phyloP scores from a whole-genome alignment of 2,888 invertebrate genomes.

The Oscheius myriophilus region DNA sequence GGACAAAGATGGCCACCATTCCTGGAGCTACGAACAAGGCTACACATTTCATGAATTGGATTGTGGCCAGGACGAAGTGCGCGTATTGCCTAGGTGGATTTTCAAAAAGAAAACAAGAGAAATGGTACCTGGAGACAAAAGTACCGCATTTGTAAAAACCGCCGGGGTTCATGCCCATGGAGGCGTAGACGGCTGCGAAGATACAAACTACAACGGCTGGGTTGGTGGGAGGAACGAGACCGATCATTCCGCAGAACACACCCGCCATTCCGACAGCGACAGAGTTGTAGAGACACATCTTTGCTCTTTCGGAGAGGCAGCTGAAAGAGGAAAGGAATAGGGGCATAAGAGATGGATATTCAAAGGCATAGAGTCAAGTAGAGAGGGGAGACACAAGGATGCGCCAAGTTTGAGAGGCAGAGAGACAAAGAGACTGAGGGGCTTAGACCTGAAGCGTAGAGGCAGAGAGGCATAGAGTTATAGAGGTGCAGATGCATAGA shows the following conservation, averaged over 20 bases:
- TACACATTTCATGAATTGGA: slow-evolving; percentile 59
- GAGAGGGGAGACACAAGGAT: too few species aligned
- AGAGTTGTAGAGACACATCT: slow-evolving; percentile 60
- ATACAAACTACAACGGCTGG: slow-evolving; percentile 11
- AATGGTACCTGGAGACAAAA: slow-evolving; percentile 38
- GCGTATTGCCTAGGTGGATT: slow-evolving; percentile 10
- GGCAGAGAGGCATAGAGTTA: too few species aligned
- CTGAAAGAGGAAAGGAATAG: slow-evolving; percentile 10
- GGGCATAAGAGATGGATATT: too few species aligned
- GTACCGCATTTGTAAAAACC: slow-evolving; percentile 68
- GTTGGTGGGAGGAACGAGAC: slow-evolving; percentile 26
- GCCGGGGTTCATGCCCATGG: slow-evolving; percentile 64
- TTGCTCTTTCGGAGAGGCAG: slow-evolving; percentile 41
- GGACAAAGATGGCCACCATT: slow-evolving; percentile 46
- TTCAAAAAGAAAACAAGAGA: not conserved
- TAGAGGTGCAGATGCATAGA: too few species aligned
- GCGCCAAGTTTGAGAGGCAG: too few species aligned
- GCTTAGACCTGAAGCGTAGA: too few species aligned
- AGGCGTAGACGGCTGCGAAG: slow-evolving; percentile 47
- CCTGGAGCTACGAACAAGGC: slow-evolving; percentile 61
- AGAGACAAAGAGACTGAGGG: too few species aligned
- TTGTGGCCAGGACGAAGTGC: slow-evolving; percentile 19
- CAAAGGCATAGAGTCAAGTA: too few species aligned
- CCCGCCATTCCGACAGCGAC: slow-evolving; percentile 58
- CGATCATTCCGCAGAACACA: slow-evolving; percentile 40